A percentile compares a stretch with the other conserved stretches of the same genome.
phyloP scores from a whole-genome alignment of 2,888 invertebrate genomes.

The Perizoma flavofasciatum region DNA sequence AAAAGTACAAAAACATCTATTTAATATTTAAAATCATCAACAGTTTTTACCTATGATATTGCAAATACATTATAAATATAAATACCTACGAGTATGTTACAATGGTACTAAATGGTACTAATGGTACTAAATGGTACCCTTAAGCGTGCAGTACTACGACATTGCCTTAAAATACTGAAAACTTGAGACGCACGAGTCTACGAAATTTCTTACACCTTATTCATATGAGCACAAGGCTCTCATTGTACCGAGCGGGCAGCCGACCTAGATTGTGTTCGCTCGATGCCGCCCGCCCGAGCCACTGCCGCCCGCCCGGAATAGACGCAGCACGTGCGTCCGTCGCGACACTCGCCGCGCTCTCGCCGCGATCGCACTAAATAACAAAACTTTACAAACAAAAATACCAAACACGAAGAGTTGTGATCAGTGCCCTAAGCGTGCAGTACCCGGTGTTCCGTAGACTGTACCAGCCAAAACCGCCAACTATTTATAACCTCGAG shows the following conservation, averaged over 20 bases:
- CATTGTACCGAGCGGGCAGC: slow-evolving; percentile 50
- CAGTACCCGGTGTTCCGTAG: slow-evolving; percentile 24
- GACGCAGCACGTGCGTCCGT: slow-evolving; percentile 81
- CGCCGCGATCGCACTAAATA: slow-evolving; percentile 36
- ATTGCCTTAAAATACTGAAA: no score
- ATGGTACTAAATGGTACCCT: no score
- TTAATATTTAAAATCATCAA: no score
- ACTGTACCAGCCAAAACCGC: slow-evolving; percentile 36
- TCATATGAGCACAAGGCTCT: slow-evolving; percentile 30
- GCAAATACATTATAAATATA: no score
- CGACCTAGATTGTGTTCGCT: slow-evolving; percentile 78
- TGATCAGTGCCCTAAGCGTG: slow-evolving; percentile 44
- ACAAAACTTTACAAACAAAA: slow-evolving; percentile 40
- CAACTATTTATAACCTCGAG: slow-evolving; percentile 62
- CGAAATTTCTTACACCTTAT: slow-evolving; percentile 33
- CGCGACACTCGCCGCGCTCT: slow-evolving; percentile 66
- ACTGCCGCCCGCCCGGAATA: slow-evolving; percentile 72
- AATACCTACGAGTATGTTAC: no score
- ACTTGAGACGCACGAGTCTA: slow-evolving; percentile 19
- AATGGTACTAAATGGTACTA: no score
- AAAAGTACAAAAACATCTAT: no score
- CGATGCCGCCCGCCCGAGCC: slow-evolving; percentile 67
- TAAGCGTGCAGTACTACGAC: no score
- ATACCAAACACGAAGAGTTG: slow-evolving; percentile 45
- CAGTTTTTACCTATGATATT: no score